Percentiles rank a stretch among this genome's conserved stretches.
Conservation (phyloP, 2,113 vertebrate species). For the Amphiprion ocellaris region DNA sequence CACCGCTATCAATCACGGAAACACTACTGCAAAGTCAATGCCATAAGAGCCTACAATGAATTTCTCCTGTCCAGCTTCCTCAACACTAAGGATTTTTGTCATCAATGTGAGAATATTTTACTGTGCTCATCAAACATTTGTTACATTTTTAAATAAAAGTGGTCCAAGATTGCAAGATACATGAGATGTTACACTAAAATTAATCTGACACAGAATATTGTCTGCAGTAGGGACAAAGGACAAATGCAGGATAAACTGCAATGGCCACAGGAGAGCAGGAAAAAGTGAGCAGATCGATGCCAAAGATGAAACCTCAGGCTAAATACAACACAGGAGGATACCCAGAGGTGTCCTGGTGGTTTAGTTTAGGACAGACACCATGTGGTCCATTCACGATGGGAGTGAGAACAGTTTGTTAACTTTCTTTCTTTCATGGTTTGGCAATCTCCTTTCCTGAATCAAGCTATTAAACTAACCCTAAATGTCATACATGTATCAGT, state of each 20-base stretch:
- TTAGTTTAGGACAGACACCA: constrained; percentile 11
- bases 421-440: constrained; percentile 20
- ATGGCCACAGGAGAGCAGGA: constrained; percentile 47
- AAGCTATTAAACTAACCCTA: neutral
- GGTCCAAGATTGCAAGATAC: neutral
- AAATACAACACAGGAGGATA: constrained; percentile 51
- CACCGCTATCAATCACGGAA: constrained; percentile 58
- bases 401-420: constrained; percentile 19
- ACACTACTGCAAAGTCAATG: constrained; percentile 49
- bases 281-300: constrained; percentile 60
- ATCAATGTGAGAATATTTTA: neutral
- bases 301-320: constrained; percentile 54
- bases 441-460: neutral
- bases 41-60: constrained; percentile 37
- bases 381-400: neutral
- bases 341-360: constrained; percentile 26
- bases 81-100: constrained; percentile 2
- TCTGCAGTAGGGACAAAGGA: constrained; percentile 15
- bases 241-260: constrained; percentile 42
- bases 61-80: constrained; percentile 35
- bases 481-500: neutral
- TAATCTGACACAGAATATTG: constrained; percentile 35
- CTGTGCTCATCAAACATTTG: neutral
- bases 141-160: neutral
- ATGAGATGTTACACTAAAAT: constrained; percentile 3